Evolutionary conservation across 2,888 invertebrate genomes (phyloP).

Genomic region (Oeneis ivallda): DNA sequence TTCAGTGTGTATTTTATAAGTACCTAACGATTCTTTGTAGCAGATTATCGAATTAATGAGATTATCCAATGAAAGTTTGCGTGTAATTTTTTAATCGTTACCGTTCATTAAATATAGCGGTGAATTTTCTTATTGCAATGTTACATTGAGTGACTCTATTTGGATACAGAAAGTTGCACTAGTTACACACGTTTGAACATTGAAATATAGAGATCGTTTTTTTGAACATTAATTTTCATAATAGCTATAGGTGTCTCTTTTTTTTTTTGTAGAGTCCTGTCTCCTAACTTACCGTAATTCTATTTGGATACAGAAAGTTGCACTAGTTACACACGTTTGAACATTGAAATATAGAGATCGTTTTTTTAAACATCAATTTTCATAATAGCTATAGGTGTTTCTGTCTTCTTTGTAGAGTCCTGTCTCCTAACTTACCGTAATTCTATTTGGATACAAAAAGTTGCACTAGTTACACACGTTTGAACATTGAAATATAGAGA

Average conservation of each 20-base stretch:
- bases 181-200: not conserved
- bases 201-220: not conserved
- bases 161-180: conserved; percentile 6
- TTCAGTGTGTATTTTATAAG: not conserved
- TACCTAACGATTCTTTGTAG: no score
- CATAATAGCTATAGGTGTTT: not conserved
- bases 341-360: not conserved
- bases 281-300: no score
- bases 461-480: not conserved
- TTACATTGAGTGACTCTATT: conserved; percentile 11
- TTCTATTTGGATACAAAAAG: conserved; percentile 6
- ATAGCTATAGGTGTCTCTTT: not conserved
- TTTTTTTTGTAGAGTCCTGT: no score
- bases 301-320: conserved; percentile 11
- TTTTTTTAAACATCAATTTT: not conserved
- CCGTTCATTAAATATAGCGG: conserved; percentile 24
- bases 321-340: not conserved
- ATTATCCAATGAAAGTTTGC: conserved; percentile 27
- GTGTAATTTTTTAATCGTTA: conserved; percentile 22
- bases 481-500: not conserved
- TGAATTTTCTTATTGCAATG: conserved; percentile 21
- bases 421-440: no score
- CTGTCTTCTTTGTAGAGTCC: no score
- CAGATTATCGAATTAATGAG: conserved; percentile 7
- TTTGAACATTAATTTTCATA: not conserved